Conservation (phyloP, 2,113 vertebrate species). For the Melanerpes formicivorus region DNA sequence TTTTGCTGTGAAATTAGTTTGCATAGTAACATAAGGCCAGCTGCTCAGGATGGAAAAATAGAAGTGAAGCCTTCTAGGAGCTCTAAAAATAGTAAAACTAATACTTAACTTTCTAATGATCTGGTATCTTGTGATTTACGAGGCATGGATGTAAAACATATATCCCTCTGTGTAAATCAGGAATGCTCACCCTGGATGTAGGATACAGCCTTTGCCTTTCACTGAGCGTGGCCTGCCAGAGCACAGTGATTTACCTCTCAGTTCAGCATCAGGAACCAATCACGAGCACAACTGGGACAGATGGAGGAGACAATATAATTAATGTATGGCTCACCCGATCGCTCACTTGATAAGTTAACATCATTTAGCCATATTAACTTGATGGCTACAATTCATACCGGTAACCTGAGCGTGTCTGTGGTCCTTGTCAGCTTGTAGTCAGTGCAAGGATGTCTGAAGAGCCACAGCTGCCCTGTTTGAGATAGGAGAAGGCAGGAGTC, state of each 20-base stretch:
- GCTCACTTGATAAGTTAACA: neutral
- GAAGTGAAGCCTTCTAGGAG: neutral
- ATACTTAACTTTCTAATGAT: neutral
- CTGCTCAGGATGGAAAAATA: neutral
- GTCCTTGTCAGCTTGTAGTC: neutral
- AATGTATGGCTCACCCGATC: neutral
- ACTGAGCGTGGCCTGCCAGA: neutral
- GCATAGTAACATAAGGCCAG: neutral
- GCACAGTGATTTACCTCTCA: neutral
- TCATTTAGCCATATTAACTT: neutral
- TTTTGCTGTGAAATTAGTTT: neutral
- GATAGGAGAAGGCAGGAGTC: neutral
- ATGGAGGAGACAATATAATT: neutral
- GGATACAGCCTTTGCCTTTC: neutral
- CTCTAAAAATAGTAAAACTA: neutral
- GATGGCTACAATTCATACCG: neutral
- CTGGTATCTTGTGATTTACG: neutral
- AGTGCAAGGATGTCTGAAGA: neutral
- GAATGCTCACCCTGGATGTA: neutral
- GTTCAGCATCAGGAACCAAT: neutral
- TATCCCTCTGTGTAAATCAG: neutral
- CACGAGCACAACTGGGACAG: neutral
- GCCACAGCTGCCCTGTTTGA: neutral
- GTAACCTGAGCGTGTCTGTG: neutral
- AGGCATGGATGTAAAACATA: neutral